A percentile compares a stretch with the other conserved stretches of the same genome.
Evolutionary conservation across 2,113 vertebrate genomes (phyloP).

Genomic region (Otis tarda): DNA sequence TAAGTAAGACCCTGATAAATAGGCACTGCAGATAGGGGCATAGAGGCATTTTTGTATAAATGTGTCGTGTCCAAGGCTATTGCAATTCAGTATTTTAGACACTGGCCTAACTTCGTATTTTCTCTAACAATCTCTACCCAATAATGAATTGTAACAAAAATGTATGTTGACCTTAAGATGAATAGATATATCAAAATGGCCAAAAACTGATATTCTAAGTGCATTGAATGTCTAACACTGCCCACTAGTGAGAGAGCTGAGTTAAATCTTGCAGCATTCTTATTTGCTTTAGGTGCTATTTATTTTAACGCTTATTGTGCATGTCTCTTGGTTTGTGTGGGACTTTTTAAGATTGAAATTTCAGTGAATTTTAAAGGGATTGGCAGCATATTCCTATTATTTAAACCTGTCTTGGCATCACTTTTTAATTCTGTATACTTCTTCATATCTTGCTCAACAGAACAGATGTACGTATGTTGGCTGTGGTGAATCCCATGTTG

Average conservation of each 20-base stretch:
- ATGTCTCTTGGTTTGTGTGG: background rate
- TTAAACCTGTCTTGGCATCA: background rate
- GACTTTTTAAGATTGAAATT: background rate
- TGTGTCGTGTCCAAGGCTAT: background rate
- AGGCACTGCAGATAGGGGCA: background rate
- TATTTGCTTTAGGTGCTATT: background rate
- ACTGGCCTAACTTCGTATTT: background rate
- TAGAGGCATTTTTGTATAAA: background rate
- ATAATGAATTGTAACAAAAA: background rate
- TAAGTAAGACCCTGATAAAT: background rate
- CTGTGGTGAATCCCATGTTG: slow-evolving; percentile 94
- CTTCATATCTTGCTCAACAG: slow-evolving; percentile 70
- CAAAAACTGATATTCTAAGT: background rate
- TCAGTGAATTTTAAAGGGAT: background rate
- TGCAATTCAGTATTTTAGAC: background rate
- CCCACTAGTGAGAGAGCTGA: background rate
- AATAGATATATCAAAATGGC: background rate
- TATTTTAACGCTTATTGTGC: background rate
- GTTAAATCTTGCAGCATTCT: slow-evolving; percentile 20
- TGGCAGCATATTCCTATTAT: background rate
- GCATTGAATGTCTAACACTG: background rate
- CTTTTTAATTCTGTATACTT: background rate
- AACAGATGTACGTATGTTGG: slow-evolving; percentile 93
- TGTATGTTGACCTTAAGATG: background rate
- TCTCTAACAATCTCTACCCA: background rate